Conservation (phyloP, 2,888 invertebrate species). For the Tetanocera ferruginea region DNA sequence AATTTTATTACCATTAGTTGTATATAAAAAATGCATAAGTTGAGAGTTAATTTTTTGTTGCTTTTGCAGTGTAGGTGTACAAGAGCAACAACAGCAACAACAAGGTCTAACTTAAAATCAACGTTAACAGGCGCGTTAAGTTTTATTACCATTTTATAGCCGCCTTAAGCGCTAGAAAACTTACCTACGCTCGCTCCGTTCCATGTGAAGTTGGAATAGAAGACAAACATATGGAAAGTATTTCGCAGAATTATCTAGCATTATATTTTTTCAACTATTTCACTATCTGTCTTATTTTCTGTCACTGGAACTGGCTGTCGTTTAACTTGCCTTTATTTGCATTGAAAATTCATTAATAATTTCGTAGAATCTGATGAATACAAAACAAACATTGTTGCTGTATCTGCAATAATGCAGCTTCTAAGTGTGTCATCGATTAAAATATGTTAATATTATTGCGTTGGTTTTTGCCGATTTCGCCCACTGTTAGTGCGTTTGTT, state of each 20-base stretch:
- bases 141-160: neutral
- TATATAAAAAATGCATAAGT: neutral
- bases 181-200: neutral
- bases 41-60: neutral
- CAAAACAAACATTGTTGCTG: neutral
- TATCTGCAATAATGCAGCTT: constrained; percentile 1
- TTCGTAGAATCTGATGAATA: neutral
- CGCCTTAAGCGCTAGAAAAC: neutral
- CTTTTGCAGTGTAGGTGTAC: neutral
- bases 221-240: neutral
- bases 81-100: neutral
- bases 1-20: neutral
- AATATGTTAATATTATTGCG: constrained; percentile 15
- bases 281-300: neutral
- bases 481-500: constrained; percentile 47
- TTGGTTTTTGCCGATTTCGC: constrained; percentile 29
- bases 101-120: neutral
- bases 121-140: neutral
- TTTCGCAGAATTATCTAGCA: neutral
- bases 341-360: neutral
- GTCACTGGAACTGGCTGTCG: neutral
- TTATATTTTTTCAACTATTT: neutral
- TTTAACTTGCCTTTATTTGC: neutral
- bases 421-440: constrained; percentile 37
- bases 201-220: neutral